phyloP scores from a whole-genome alignment of 2,797 vertebrate species.

The Myotis daubentonii region DNA sequence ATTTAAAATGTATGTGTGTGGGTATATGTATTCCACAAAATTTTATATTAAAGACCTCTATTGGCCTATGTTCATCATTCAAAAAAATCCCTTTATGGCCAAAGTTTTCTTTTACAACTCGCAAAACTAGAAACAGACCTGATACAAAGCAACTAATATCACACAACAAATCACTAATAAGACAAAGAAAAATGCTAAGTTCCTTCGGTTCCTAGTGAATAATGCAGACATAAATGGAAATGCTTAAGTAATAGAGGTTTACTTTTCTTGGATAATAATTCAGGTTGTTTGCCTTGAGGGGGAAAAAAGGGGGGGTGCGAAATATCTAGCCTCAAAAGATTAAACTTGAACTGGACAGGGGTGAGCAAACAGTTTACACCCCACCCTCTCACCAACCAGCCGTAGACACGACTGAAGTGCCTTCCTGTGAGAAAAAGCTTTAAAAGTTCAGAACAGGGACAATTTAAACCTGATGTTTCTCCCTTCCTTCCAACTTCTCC shows the following conservation, averaged over 20 bases:
- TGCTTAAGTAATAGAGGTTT: conserved; percentile 18
- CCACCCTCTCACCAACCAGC: conserved; percentile 48
- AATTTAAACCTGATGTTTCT: conserved; percentile 75
- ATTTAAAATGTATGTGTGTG: not conserved
- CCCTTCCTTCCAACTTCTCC: conserved; percentile 61
- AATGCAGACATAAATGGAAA: conserved; percentile 31
- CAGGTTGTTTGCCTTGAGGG: conserved; percentile 62
- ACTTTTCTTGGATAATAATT: conserved; percentile 71
- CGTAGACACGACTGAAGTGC: conserved; percentile 49
- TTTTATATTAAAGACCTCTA: not conserved
- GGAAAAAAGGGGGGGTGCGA: not conserved
- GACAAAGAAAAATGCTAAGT: conserved; percentile 30
- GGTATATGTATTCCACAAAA: conserved; percentile 24
- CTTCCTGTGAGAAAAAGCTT: conserved; percentile 60
- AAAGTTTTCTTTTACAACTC: not conserved
- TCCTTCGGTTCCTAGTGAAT: conserved; percentile 18
- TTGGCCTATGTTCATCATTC: not conserved
- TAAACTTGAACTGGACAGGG: conserved; percentile 41
- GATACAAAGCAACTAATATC: not conserved
- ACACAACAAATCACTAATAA: conserved; percentile 11
- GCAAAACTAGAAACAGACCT: not conserved
- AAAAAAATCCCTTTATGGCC: not conserved
- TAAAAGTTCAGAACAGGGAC: conserved; percentile 55
- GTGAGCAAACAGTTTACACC: conserved; percentile 55
- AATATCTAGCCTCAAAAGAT: conserved; percentile 60